These are phyloP conservation scores for Porites lobata DNA, from an alignment of 92 coral and sea anemone genomes.

Conservation along the genomic window DNA sequence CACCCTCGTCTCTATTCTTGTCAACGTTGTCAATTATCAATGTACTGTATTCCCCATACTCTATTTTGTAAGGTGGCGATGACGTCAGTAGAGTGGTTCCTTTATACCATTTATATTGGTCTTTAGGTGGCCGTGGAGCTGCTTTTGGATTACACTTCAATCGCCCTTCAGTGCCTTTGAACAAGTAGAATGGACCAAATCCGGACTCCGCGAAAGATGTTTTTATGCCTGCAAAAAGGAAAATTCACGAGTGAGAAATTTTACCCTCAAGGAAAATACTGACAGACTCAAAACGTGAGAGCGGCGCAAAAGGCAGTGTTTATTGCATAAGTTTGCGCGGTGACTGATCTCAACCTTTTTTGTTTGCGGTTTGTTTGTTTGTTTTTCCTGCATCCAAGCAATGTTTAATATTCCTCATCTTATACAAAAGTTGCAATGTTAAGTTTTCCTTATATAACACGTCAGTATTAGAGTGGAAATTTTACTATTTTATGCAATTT, in stretches of 20 bases:
- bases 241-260: not conserved
- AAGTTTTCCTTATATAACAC: too few relatives aligned
- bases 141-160: constrained; percentile 84
- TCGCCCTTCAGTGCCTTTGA: constrained; percentile 60
- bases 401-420: too few relatives aligned
- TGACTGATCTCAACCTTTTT: too few relatives aligned
- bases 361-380: too few relatives aligned
- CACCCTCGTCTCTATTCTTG: constrained; percentile 42
- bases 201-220: constrained; percentile 59
- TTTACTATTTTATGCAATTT: not conserved
- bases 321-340: too few relatives aligned
- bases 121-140: constrained; percentile 63
- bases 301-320: too few relatives aligned
- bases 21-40: constrained; percentile 54
- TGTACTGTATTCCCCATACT: constrained; percentile 12
- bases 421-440: too few relatives aligned
- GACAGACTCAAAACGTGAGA: too few relatives aligned
- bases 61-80: not conserved
- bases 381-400: too few relatives aligned
- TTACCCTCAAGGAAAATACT: not conserved
- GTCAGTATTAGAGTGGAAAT: not conserved
- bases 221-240: constrained; percentile 47
- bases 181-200: constrained; percentile 89
- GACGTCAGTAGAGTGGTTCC: not conserved
- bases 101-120: constrained; percentile 31